Evolutionary conservation across 1,140 invertebrate genomes (phyloP).

Genomic region (Maniola jurtina): DNA sequence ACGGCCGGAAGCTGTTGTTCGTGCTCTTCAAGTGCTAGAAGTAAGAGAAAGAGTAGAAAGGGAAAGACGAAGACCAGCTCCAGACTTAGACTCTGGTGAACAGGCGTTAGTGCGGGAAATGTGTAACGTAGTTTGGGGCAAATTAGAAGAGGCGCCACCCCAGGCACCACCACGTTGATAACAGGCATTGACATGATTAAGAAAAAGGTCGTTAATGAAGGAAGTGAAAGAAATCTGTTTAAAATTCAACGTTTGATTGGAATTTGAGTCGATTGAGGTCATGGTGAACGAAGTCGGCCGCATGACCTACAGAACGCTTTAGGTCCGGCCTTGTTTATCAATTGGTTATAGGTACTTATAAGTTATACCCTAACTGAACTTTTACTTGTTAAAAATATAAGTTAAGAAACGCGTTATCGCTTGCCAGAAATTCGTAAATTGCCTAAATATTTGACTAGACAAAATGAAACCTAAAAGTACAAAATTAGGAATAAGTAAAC

Average conservation of each 20-base stretch:
- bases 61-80: constrained; percentile 82
- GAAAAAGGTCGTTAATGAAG: constrained; percentile 11
- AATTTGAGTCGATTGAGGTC: constrained; percentile 68
- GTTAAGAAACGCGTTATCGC: constrained; percentile 22
- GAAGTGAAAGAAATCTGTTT: constrained; percentile 50
- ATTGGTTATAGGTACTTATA: constrained; percentile 39
- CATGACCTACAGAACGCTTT: constrained; percentile 63
- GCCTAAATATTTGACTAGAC: constrained; percentile 11
- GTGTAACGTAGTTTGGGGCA: constrained; percentile 92
- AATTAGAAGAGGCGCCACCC: constrained; percentile 78
- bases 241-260: constrained; percentile 49
- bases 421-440: constrained; percentile 31
- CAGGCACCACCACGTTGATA: constrained; percentile 63
- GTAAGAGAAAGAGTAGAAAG: constrained; percentile 93
- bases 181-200: background rate
- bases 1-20: constrained; percentile 92
- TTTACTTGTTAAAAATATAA: constrained; percentile 28
- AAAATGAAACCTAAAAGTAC: constrained; percentile 54
- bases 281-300: constrained; percentile 43
- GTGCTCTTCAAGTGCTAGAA: constrained; percentile 94
- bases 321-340: constrained; percentile 64
- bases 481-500: constrained; percentile 47
- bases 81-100: constrained; percentile 92
- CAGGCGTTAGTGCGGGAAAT: constrained; percentile 96
- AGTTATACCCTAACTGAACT: constrained; percentile 38